These are phyloP conservation scores for Erebia palarica DNA, from an alignment of 2,888 invertebrate genomes.

Conservation along the genomic window DNA sequence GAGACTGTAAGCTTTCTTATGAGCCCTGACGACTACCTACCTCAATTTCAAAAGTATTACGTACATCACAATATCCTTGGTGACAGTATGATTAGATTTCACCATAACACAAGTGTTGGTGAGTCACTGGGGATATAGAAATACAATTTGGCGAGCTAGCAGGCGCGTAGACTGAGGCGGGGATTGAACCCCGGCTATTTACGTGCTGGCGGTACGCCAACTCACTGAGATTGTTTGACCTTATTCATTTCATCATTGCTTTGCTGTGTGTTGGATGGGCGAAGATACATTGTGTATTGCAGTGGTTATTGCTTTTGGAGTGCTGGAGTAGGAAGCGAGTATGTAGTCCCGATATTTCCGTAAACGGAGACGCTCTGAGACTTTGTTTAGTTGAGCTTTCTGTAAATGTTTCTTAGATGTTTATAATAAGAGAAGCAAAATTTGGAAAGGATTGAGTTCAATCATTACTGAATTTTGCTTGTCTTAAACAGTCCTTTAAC, in stretches of 20 bases:
- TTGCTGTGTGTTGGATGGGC: neutral
- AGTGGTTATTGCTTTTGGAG: slow-evolving; percentile 14
- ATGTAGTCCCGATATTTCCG: neutral
- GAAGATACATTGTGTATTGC: slow-evolving; percentile 17
- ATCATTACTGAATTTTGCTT: too few species aligned
- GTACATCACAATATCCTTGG: neutral
- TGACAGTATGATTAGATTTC: slow-evolving; percentile 18
- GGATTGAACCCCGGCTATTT: slow-evolving; percentile 75
- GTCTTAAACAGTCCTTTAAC: too few species aligned
- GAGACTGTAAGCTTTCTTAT: too few species aligned
- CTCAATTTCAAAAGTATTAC: too few species aligned
- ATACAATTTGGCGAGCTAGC: slow-evolving; percentile 65
- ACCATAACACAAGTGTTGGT: slow-evolving; percentile 42
- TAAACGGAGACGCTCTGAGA: neutral
- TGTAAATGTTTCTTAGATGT: too few species aligned
- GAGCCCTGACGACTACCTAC: too few species aligned
- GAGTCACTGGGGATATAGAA: slow-evolving; percentile 60
- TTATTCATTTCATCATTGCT: slow-evolving; percentile 48
- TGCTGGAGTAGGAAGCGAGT: slow-evolving; percentile 10
- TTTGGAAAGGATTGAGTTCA: too few species aligned
- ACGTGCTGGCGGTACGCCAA: slow-evolving; percentile 64
- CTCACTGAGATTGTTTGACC: slow-evolving; percentile 62
- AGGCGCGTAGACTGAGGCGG: slow-evolving; percentile 48
- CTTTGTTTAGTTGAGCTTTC: neutral
- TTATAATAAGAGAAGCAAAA: too few species aligned